A percentile compares a stretch with the other conserved stretches of the same genome.
Evolutionary conservation across 2,888 invertebrate genomes (phyloP).

Genomic region (Alloplasta piceator): DNA sequence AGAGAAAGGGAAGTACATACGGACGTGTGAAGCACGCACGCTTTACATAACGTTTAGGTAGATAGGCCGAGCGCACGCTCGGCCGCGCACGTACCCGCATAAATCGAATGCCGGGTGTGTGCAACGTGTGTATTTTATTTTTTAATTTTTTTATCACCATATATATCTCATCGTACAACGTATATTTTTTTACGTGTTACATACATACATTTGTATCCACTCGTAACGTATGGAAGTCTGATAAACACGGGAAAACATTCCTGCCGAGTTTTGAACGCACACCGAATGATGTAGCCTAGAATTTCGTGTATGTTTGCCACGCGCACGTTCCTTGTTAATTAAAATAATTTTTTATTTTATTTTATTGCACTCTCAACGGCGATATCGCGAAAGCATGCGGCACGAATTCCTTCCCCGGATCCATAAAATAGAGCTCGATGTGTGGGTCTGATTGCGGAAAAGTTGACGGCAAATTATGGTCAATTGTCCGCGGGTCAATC

Average conservation of each 20-base stretch:
- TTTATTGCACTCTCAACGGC: background rate
- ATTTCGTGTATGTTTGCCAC: conserved; percentile 35
- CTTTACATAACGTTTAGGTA: conserved; percentile 69
- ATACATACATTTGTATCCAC: background rate
- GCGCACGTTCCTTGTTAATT: conserved; percentile 21
- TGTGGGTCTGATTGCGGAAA: background rate
- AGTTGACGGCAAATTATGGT: background rate
- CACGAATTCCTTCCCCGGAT: background rate
- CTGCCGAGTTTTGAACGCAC: conserved; percentile 20
- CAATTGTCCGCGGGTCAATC: no score
- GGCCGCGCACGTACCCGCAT: conserved; percentile 62
- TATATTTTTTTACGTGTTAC: conserved; percentile 2
- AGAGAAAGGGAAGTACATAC: conserved; percentile 46
- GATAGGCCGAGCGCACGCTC: conserved; percentile 45
- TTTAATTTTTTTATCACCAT: background rate
- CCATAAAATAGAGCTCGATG: background rate
- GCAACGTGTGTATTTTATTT: conserved; percentile 33
- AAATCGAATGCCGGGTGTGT: conserved; percentile 57
- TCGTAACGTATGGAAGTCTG: conserved; percentile 13
- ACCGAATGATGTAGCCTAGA: conserved; percentile 7
- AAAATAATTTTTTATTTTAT: conserved; percentile 3
- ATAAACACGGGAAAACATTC: conserved; percentile 22
- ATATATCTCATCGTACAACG: conserved; percentile 3
- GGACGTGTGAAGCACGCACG: conserved; percentile 66
- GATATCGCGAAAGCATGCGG: conserved; percentile 11